Evolutionary conservation across 2,113 vertebrate genomes (phyloP), one percentile per base, ranked within the genome.

Genomic region (Suricata suricatta): DNA sequence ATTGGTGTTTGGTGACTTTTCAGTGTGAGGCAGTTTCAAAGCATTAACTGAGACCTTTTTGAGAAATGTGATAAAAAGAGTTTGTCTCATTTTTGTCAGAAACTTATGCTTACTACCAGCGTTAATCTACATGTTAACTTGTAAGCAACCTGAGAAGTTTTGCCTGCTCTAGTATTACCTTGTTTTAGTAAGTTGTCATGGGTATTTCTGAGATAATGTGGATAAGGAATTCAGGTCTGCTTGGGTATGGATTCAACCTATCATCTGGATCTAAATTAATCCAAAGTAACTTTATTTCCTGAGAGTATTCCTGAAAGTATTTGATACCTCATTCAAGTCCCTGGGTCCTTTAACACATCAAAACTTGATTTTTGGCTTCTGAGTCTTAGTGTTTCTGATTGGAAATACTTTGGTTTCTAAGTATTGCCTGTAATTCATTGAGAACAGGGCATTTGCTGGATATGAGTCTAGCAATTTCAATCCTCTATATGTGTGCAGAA

Each of bases 361-460:
- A 83, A 52, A 81, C 9, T 90, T 90, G 83, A 54, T 54, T 84
- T 94, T 82, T 72, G 72, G 31, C 35, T 92, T 81, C 29, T 57
- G 19, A 35, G 25, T 68, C 41, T 89, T 86, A 23, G 29, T 90
- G 35, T 29, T 83, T 47, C 74, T 84, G 23, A 57, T 35, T 93
- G 54, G 76, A 97, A 94, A 84, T 88, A 82, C 15, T 84, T 31
- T 84, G 33, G 19, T 35, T 97, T 96, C 66, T 90, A 90, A 83
- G 52, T 86, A 80, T 31, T 90, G 29, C 23, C 35, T 87, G 4
- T 90, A 87, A 85, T 89, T 96, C 44, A 23, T 5, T 89, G 89
- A 93, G n/a, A 8, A 93, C 33, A 69, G 19, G 77, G 16, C 13
- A 25, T 84, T 74, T 87, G 27, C 63, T 96, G 63, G 83, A 90